Evolutionary conservation across 2,113 vertebrate genomes (phyloP).

Genomic region (Ceyx melanurus): DNA sequence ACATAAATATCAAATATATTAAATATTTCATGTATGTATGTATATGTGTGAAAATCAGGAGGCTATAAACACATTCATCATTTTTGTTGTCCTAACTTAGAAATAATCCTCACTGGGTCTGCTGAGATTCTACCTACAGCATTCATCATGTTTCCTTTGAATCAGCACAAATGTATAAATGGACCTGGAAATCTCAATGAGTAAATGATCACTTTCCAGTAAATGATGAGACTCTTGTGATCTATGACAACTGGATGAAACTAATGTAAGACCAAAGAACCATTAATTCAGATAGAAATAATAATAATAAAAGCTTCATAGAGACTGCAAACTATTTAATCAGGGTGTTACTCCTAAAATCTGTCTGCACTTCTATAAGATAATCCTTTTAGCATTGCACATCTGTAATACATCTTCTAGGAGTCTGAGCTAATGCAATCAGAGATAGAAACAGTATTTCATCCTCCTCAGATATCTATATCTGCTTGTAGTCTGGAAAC

Average conservation of each 20-base stretch:
- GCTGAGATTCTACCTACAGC: neutral
- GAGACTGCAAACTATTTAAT: neutral
- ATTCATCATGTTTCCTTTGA: neutral
- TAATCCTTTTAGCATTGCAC: slow-evolving; percentile 7
- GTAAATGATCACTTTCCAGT: neutral
- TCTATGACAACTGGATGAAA: neutral
- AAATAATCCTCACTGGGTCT: neutral
- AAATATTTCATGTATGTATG: neutral
- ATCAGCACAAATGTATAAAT: neutral
- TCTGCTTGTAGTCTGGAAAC: neutral
- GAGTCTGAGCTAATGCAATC: slow-evolving; percentile 9
- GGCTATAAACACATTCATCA: neutral
- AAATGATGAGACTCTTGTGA: neutral
- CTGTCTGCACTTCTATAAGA: neutral
- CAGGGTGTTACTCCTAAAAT: neutral
- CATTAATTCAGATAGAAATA: neutral
- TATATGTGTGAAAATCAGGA: neutral
- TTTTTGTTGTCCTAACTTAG: neutral
- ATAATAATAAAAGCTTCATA: neutral
- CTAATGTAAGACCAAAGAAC: neutral
- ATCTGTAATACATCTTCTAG: slow-evolving; percentile 14
- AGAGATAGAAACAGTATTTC: slow-evolving; percentile 17
- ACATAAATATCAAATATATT: neutral
- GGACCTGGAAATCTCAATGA: neutral
- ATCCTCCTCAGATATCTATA: slow-evolving; percentile 2